Conservation (phyloP, 2,113 vertebrate genomes). For the Trochalopteron elliotii region DNA sequence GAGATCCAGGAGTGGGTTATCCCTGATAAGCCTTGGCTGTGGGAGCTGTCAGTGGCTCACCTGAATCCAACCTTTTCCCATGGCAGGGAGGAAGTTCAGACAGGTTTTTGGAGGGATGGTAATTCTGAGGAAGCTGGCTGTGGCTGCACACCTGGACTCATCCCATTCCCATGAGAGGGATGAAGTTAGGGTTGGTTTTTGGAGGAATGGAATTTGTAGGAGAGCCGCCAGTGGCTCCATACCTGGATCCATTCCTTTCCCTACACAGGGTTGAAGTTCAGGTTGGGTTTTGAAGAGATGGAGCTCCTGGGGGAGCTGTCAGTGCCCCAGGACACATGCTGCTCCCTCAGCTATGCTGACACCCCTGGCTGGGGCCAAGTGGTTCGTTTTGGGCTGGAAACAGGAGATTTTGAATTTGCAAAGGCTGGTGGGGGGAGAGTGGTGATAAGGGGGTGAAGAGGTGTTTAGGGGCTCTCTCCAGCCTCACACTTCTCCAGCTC, state of each 20-base stretch:
- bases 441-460: not conserved
- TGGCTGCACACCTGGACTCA: not conserved
- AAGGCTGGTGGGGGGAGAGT: accelerated
- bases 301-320: not conserved
- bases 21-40: accelerated
- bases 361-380: accelerated
- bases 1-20: not conserved
- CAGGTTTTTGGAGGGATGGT: accelerated
- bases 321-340: accelerated
- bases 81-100: not conserved
- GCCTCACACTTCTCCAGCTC: not conserved
- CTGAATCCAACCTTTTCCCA: not conserved
- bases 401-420: not conserved
- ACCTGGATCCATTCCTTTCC: not conserved
- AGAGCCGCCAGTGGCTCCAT: accelerated
- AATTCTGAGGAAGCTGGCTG: not conserved
- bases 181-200: not conserved
- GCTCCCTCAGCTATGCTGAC: not conserved
- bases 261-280: not conserved
- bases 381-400: not conserved
- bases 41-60: not conserved
- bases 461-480: not conserved
- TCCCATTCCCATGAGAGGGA: not conserved
- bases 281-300: not conserved
- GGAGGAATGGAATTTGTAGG: accelerated